Conservation (phyloP, 2,113 vertebrate species). For the Harpagus bidentatus region DNA sequence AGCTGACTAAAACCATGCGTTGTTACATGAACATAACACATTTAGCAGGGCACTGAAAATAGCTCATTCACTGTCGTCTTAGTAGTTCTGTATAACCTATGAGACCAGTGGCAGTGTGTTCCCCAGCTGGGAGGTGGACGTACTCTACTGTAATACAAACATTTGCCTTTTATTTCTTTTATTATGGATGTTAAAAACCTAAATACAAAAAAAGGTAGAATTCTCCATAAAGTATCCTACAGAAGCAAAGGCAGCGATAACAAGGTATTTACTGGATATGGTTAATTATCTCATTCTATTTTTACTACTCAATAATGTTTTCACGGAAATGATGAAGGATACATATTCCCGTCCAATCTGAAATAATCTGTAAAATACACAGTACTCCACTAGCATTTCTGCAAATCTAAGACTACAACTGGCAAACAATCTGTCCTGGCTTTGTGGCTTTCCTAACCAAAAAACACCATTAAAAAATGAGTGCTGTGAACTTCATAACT, state of each 20-base stretch:
- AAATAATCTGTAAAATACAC: background rate
- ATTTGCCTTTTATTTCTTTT: background rate
- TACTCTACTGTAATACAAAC: background rate
- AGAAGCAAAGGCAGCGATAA: background rate
- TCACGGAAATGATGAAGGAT: background rate
- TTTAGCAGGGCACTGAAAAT: background rate
- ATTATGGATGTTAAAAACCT: background rate
- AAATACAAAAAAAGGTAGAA: background rate
- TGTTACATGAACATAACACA: background rate
- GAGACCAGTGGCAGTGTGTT: background rate
- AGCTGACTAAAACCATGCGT: background rate
- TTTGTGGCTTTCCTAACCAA: constrained; percentile 24
- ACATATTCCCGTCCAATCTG: background rate
- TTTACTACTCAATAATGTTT: background rate
- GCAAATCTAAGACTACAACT: background rate
- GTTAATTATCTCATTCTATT: background rate
- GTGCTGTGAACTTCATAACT: constrained; percentile 29
- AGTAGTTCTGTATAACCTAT: background rate
- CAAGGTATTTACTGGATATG: background rate
- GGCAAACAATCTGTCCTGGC: background rate
- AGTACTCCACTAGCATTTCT: background rate
- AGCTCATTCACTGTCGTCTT: background rate
- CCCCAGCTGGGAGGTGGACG: background rate
- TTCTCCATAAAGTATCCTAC: background rate
- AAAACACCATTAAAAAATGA: constrained; percentile 16